Base-by-base conservation (phyloP, 2,797 vertebrate genomes). In the Sebastes vulpes region DNA sequence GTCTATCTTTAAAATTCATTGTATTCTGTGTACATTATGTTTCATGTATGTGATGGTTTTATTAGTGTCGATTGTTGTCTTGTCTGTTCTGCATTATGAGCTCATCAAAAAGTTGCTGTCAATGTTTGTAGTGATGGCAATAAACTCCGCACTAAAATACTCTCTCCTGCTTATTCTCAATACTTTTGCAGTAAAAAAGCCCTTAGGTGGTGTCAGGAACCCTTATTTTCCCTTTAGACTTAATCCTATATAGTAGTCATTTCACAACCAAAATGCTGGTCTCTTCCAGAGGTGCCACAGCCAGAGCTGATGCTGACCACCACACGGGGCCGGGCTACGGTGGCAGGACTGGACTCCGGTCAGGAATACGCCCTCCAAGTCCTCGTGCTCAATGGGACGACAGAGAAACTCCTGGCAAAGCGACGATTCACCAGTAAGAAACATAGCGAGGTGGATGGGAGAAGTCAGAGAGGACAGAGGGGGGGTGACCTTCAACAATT, bases 281-380 rank as follows among this genome's bases (percentile, higher is more conserved):
- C 9, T 80, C 58, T 79, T 87, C 3, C 91, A 98, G 98, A 97
- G 10, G 96, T 97, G 83, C 95, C 95, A 0, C 97, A 99, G 84
- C 98, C 98, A 18, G 98, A 98, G 91, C 95, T 99, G 91, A 98
- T 98, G 98, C 93, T 99, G 94, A 99, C 97, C 71, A 98, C 98
- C 85, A 98, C 97, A 26, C 95, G 96, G 25, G 97, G 97, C 53
- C 97, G 97, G 75, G 98, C 97, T 6, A 99, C 98, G 0, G 98
- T 99, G 61, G 98, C 97, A 1, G 98, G 98, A 5, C 92, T 99
- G 88, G 97, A 97, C 93, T 96, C 98, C 52, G 93, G 94, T 65
- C 98, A 98, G 91, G 97, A 97, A 75, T 98, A 99, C 65, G 93
- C 91, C 0, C 92, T 98, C 65, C 98, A 98, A 77, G 96, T 99